These are phyloP conservation scores for Lasioglossum baleicum DNA, from an alignment of 1,140 invertebrate species.

Conservation along the genomic window DNA sequence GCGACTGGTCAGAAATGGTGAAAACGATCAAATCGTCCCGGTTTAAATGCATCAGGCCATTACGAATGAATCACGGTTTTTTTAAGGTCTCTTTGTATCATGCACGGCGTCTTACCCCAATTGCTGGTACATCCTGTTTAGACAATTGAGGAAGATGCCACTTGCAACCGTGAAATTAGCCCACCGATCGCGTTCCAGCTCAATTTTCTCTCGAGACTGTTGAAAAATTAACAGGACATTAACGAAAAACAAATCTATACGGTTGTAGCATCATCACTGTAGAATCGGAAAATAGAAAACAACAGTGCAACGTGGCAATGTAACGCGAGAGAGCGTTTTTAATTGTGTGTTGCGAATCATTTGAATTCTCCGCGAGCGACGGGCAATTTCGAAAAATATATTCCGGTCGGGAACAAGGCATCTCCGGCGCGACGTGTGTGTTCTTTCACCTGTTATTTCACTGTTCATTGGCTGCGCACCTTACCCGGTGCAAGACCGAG, in stretches of 20 bases:
- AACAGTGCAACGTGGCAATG: too few relatives aligned
- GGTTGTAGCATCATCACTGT: too few relatives aligned
- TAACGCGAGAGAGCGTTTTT: too few relatives aligned
- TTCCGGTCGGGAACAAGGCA: background rate
- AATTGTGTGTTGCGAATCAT: background rate
- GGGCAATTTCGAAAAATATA: constrained; percentile 9
- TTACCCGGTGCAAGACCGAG: constrained; percentile 5
- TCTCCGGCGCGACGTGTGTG: constrained; percentile 1
- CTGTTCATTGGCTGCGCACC: constrained; percentile 36
- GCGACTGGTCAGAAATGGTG: background rate
- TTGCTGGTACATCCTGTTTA: background rate
- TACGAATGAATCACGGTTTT: constrained; percentile 6
- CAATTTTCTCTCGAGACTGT: too few relatives aligned
- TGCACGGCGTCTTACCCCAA: background rate
- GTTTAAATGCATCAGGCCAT: background rate
- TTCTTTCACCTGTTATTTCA: constrained; percentile 45
- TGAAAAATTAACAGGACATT: too few relatives aligned
- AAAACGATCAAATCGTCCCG: background rate
- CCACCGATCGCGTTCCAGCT: too few relatives aligned
- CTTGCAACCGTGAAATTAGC: background rate
- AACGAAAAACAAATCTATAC: too few relatives aligned
- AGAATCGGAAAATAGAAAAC: too few relatives aligned
- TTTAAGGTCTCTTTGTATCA: background rate
- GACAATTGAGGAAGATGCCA: constrained; percentile 12
- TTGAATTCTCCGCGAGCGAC: background rate